Conservation (phyloP, 2,797 vertebrate species). For the Clarias fuscus region DNA sequence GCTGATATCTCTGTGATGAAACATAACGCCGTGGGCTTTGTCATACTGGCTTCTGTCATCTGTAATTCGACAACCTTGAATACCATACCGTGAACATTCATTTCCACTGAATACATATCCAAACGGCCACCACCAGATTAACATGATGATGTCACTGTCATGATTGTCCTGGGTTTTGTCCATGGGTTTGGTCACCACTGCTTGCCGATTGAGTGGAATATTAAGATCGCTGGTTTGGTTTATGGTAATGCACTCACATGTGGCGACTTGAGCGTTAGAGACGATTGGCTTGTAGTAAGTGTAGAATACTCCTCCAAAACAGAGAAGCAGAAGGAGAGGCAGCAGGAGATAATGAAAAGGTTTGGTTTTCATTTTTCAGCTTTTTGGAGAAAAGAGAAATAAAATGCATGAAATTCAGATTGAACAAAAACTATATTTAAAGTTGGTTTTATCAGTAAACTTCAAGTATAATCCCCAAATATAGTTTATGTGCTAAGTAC, state of each 20-base stretch:
- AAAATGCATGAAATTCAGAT: background rate
- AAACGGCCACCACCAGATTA: slow-evolving; percentile 49
- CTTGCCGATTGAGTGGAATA: background rate
- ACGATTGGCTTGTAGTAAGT: slow-evolving; percentile 21
- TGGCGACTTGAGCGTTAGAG: background rate
- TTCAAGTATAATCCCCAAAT: too few species aligned
- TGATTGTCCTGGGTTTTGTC: background rate
- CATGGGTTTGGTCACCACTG: background rate
- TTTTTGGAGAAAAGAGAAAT: background rate
- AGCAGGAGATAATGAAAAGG: background rate
- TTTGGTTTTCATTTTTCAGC: background rate
- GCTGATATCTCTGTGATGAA: slow-evolving; percentile 55
- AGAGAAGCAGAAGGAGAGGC: background rate
- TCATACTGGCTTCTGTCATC: background rate
- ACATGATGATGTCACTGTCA: background rate
- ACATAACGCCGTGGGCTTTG: slow-evolving; percentile 50
- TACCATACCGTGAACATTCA: background rate
- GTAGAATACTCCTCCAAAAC: slow-evolving; percentile 7
- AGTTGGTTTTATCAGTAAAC: too few species aligned
- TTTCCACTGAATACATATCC: background rate
- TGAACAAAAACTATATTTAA: too few species aligned
- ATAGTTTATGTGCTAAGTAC: too few species aligned
- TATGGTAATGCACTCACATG: too few species aligned
- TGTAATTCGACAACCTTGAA: slow-evolving; percentile 11
- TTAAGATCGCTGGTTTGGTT: background rate